Conservation (phyloP, 2,113 vertebrate species). For the Camelus dromedarius region DNA sequence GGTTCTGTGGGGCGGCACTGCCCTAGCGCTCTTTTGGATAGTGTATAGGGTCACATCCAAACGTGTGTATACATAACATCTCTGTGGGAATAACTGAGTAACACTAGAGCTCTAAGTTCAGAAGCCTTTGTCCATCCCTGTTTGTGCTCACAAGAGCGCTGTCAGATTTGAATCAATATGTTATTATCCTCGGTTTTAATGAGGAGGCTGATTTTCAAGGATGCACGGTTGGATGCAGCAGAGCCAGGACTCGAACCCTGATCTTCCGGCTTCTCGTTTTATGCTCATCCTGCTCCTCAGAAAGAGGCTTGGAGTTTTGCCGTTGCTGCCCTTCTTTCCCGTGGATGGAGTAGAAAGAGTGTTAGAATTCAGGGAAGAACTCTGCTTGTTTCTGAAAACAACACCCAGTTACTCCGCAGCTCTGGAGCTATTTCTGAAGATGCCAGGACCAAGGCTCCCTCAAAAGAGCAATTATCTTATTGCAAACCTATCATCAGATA, state of each 20-base stretch:
- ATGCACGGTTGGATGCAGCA: background rate
- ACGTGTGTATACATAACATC: too few relatives aligned
- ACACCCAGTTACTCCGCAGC: rapidly evolving
- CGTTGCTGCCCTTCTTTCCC: background rate
- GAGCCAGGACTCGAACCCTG: background rate
- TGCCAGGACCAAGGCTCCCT: background rate
- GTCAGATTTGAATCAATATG: background rate
- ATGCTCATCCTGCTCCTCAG: rapidly evolving
- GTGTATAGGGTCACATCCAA: too few relatives aligned
- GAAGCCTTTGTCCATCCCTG: background rate
- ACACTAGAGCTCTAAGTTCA: background rate
- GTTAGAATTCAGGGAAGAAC: background rate
- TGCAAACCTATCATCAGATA: background rate
- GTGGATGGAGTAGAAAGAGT: rapidly evolving
- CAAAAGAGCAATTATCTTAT: background rate
- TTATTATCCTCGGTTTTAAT: background rate
- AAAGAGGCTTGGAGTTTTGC: background rate
- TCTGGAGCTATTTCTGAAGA: background rate
- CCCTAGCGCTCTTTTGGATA: background rate
- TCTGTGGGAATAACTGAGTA: background rate
- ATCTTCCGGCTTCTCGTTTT: background rate
- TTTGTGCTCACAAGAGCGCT: background rate
- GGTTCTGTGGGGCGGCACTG: background rate
- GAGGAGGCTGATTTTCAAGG: background rate
- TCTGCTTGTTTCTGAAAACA: background rate